Evolutionary conservation across 2,888 invertebrate species (phyloP).

Genomic region (Sesamia inferens): DNA sequence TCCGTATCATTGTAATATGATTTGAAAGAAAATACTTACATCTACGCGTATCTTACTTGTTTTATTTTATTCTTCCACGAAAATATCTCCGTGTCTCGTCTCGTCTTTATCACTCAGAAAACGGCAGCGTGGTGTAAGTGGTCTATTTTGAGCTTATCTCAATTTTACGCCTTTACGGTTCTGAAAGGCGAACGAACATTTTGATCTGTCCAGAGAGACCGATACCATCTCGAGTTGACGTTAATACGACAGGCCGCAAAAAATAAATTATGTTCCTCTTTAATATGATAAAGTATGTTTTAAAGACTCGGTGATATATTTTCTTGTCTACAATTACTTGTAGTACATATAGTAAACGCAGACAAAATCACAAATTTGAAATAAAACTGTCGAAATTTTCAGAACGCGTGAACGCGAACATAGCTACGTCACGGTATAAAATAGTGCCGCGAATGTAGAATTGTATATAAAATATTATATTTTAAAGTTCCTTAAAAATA

Average conservation of each 20-base stretch:
- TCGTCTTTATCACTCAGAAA: conserved; percentile 43
- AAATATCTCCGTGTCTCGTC: conserved; percentile 19
- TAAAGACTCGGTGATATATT: conserved; percentile 6
- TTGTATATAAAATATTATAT: no score
- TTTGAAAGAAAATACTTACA: no score
- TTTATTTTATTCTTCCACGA: background rate
- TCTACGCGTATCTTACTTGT: background rate
- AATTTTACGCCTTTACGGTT: conserved; percentile 82
- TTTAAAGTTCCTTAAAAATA: no score
- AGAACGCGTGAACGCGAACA: no score
- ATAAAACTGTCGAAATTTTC: no score
- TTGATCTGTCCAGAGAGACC: conserved; percentile 80
- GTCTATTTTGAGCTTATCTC: conserved; percentile 78
- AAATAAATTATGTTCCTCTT: conserved; percentile 59
- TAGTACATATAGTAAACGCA: no score
- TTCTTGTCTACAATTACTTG: background rate
- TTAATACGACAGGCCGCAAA: conserved; percentile 79
- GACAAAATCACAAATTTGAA: no score
- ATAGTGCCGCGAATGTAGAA: no score
- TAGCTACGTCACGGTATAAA: no score
- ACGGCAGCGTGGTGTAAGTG: conserved; percentile 52
- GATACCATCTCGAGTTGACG: conserved; percentile 84
- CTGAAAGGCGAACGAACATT: conserved; percentile 80
- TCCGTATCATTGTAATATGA: background rate
- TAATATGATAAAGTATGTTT: conserved; percentile 35